A percentile compares a stretch with the other conserved stretches of the same genome.
phyloP scores from a whole-genome alignment of 2,113 vertebrate genomes.

The Nycticorax nycticorax region DNA sequence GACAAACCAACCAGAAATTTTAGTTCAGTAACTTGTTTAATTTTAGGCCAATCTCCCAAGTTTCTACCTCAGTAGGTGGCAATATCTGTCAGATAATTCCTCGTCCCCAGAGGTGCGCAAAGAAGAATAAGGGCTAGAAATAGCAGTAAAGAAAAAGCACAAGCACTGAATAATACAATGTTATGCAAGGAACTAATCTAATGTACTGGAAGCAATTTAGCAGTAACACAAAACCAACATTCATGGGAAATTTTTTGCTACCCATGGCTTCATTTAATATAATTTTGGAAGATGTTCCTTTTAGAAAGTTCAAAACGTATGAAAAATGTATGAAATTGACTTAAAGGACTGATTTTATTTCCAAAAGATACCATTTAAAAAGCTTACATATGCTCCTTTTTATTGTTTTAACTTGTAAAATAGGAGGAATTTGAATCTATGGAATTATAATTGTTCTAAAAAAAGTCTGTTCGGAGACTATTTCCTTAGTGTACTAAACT shows the following conservation, averaged over 20 bases:
- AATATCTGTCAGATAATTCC: neutral
- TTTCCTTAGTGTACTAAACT: constrained; percentile 28
- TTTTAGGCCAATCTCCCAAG: neutral
- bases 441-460: constrained; percentile 45
- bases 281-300: constrained; percentile 39
- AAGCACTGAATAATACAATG: neutral
- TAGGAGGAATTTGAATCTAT: constrained; percentile 22
- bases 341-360: constrained; percentile 4
- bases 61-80: neutral
- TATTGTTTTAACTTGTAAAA: constrained; percentile 63
- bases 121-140: neutral
- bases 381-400: constrained; percentile 54
- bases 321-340: constrained; percentile 10
- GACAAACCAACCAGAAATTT: neutral
- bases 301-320: constrained; percentile 41
- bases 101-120: neutral
- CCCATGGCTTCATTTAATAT: neutral
- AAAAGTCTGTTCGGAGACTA: neutral
- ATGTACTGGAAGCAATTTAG: neutral
- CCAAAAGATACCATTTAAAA: constrained; percentile 47
- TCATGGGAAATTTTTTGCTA: neutral
- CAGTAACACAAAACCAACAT: neutral
- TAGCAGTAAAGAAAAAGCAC: neutral
- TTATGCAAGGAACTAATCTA: constrained; percentile 2
- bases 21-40: neutral